These are phyloP conservation scores for Opisthocomus hoazin DNA, from an alignment of 2,113 vertebrate genomes.

Conservation along the genomic window DNA sequence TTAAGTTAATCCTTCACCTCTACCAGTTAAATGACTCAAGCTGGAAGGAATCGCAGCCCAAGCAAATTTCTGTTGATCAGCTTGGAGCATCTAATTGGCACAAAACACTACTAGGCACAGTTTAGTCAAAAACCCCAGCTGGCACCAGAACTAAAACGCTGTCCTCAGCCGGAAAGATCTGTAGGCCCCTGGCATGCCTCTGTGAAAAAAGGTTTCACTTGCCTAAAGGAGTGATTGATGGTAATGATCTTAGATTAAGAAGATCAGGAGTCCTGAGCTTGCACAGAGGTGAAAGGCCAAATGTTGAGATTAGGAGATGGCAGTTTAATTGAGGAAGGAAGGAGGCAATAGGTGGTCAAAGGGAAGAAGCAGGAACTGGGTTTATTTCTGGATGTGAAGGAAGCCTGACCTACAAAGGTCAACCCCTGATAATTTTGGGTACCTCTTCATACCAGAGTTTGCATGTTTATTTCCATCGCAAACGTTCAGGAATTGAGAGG, in stretches of 20 bases:
- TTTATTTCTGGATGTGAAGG: neutral
- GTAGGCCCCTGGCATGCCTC: neutral
- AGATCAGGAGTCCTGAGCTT: conserved; percentile 21
- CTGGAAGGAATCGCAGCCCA: neutral
- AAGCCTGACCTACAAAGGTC: neutral
- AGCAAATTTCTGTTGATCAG: neutral
- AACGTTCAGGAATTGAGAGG: neutral
- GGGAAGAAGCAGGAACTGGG: neutral
- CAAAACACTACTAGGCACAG: neutral
- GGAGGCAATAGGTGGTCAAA: neutral
- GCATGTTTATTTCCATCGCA: neutral
- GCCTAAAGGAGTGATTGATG: neutral
- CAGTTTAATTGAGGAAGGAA: conserved; percentile 1
- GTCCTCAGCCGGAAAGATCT: neutral
- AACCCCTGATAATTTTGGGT: neutral
- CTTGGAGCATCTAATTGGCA: neutral
- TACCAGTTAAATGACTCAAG: neutral
- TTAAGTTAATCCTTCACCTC: conserved; percentile 34
- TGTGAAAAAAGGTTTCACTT: neutral
- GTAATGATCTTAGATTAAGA: conserved; percentile 43
- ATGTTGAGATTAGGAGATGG: neutral
- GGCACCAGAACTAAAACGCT: neutral
- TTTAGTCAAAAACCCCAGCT: neutral
- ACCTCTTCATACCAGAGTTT: neutral
- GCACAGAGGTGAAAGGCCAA: conserved; percentile 21